These are phyloP conservation scores for Pseudocheirus occidentalis DNA, from an alignment of 2,797 vertebrate genomes.

Conservation along the genomic window DNA sequence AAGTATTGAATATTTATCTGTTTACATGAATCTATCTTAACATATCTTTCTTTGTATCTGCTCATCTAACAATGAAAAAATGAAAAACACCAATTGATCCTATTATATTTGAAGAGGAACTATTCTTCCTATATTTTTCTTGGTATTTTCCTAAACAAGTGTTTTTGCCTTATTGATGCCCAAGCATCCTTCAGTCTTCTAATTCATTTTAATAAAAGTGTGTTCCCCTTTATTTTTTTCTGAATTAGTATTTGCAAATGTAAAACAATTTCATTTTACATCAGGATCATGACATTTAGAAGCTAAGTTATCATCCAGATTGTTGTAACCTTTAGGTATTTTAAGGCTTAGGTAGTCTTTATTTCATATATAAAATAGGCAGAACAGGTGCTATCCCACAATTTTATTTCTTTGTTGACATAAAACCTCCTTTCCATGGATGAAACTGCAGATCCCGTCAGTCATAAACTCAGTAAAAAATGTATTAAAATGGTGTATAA, in stretches of 20 bases:
- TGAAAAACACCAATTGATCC: too few species aligned
- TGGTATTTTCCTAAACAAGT: not conserved
- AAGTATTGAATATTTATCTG: too few species aligned
- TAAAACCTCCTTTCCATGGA: conserved; percentile 68
- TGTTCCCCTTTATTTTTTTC: conserved; percentile 44
- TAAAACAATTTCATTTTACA: conserved; percentile 26
- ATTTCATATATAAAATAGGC: conserved; percentile 78
- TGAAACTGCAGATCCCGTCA: conserved; percentile 69
- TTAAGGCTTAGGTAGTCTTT: conserved; percentile 71
- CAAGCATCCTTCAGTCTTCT: not conserved
- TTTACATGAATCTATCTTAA: conserved; percentile 16
- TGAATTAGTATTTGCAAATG: not conserved
- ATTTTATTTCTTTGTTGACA: conserved; percentile 73
- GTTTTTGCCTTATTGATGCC: not conserved
- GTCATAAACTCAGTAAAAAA: conserved; percentile 53
- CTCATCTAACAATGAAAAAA: too few species aligned
- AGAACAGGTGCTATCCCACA: conserved; percentile 68
- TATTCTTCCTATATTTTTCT: conserved; percentile 9
- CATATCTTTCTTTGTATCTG: not conserved
- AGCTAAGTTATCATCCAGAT: conserved; percentile 49
- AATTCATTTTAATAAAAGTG: not conserved
- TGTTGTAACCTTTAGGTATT: conserved; percentile 62
- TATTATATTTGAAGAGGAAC: not conserved
- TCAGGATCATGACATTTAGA: conserved; percentile 23
- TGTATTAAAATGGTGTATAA: conserved; percentile 48